Conservation (phyloP, 2,797 vertebrate genomes). For the Fundulus diaphanus region DNA sequence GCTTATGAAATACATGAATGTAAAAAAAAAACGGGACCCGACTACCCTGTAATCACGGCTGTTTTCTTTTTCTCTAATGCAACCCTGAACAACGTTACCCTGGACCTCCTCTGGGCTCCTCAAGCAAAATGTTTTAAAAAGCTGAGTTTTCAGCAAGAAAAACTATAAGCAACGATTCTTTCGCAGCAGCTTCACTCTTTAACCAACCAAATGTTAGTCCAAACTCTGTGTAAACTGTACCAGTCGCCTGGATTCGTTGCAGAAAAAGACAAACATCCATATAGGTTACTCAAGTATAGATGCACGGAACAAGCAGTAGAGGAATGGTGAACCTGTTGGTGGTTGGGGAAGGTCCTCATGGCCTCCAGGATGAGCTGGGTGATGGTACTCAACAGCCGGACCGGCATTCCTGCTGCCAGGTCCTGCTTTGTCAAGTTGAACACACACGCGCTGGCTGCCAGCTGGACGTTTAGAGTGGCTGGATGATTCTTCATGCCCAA, state of each 20-base stretch:
- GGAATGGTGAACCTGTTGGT: conserved; percentile 86
- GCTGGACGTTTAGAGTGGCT: conserved; percentile 93
- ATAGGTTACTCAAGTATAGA: neutral
- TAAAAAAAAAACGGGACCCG: neutral
- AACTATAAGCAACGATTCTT: too few species aligned
- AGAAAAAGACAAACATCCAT: neutral
- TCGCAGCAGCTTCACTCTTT: too few species aligned
- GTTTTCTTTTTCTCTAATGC: too few species aligned
- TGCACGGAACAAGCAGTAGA: neutral
- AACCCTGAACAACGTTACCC: neutral
- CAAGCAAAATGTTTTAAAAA: too few species aligned
- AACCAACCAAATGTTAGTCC: neutral
- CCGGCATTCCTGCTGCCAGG: conserved; percentile 94
- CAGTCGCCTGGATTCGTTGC: neutral
- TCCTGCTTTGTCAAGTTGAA: conserved; percentile 99
- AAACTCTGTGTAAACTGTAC: neutral
- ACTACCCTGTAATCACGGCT: neutral
- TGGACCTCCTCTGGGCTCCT: neutral
- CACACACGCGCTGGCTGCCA: conserved; percentile 97
- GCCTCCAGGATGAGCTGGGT: conserved; percentile 95
- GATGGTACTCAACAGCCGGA: conserved; percentile 90
- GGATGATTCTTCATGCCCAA: conserved; percentile 98
- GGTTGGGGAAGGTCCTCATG: conserved; percentile 98
- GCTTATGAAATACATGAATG: neutral
- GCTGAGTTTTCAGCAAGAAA: too few species aligned